phyloP scores from a whole-genome alignment of 1,140 invertebrate genomes.

The Steinernema khuongi region DNA sequence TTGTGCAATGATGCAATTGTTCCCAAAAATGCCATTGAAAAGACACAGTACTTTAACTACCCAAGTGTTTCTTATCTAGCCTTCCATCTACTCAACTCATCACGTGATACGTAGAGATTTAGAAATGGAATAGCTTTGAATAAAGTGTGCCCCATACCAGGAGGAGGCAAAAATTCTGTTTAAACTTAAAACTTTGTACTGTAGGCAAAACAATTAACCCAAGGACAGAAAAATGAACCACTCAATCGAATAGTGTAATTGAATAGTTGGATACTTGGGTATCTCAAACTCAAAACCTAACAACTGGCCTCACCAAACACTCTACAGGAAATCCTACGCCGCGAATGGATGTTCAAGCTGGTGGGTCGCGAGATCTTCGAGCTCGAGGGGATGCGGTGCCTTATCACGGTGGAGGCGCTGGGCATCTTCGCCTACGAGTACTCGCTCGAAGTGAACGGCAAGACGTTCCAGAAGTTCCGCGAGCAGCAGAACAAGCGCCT shows the following conservation, averaged over 20 bases:
- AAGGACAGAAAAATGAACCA: too few relatives aligned
- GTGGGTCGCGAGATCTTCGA: constrained; percentile 70
- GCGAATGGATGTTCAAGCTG: constrained; percentile 82
- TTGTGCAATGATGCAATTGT: too few relatives aligned
- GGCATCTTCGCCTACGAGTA: constrained; percentile 76
- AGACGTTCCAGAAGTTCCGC: constrained; percentile 71
- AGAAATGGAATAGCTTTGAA: too few relatives aligned
- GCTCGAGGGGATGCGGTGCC: constrained; percentile 64
- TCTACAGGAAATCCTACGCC: constrained; percentile 69
- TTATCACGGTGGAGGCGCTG: constrained; percentile 70
- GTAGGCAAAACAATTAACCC: constrained; percentile 18
- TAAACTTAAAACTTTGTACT: too few relatives aligned
- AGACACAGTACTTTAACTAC: too few relatives aligned
- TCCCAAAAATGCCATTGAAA: too few relatives aligned
- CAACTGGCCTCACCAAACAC: background rate
- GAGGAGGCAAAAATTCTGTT: too few relatives aligned
- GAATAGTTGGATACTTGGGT: constrained; percentile 21
- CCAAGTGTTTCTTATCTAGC: too few relatives aligned
- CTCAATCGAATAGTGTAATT: background rate
- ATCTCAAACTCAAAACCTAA: constrained; percentile 20
- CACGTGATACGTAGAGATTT: too few relatives aligned
- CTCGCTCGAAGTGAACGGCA: constrained; percentile 69
- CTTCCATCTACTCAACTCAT: too few relatives aligned
- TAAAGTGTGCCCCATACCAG: too few relatives aligned
- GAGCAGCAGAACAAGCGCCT: constrained; percentile 71